These are phyloP conservation scores for Nemopilema nomurai DNA, from an alignment of 30 jellyfish, hydroid and myxozoan species.

Conservation along the genomic window DNA sequence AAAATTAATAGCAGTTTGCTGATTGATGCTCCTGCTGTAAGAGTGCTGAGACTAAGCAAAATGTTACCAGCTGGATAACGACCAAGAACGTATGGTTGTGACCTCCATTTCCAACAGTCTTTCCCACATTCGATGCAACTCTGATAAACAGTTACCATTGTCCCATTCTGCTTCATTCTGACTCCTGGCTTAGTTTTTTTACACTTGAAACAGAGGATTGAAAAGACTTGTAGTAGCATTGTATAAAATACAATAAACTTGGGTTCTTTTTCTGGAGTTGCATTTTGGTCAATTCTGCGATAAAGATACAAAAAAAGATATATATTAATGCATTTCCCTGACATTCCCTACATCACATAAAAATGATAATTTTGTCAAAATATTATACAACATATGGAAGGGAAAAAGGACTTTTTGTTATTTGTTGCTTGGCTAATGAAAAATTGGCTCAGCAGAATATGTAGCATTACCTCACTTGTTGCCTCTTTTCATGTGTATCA, in stretches of 20 bases:
- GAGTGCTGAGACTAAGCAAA: constrained; percentile 1
- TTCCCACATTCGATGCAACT: constrained; percentile 13
- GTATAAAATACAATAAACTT: constrained; percentile 17
- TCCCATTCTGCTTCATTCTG: constrained; percentile 6
- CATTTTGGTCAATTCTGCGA: not conserved
- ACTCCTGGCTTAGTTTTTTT: constrained; percentile 3
- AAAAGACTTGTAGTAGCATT: constrained; percentile 1
- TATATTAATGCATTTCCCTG: not conserved
- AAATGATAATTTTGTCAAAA: not conserved
- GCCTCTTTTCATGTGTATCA: not conserved
- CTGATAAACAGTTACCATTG: constrained; percentile 40
- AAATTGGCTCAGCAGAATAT: not conserved
- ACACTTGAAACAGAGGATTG: constrained; percentile 26
- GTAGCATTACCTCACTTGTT: not conserved
- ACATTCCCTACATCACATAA: not conserved
- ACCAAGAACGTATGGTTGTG: constrained; percentile 13
- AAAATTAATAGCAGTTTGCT: constrained; percentile 16
- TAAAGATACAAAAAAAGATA: not conserved
- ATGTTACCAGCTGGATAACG: constrained; percentile 27
- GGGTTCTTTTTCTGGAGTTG: constrained; percentile 13
- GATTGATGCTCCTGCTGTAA: constrained; percentile 25
- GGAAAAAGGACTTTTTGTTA: not conserved
- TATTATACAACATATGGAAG: not conserved
- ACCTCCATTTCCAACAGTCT: constrained; percentile 20
- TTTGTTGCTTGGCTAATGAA: not conserved